Percentiles rank a stretch among this genome's conserved stretches.
Evolutionary conservation across 1,140 invertebrate species (phyloP).

Genomic region (Drosophila santomea): DNA sequence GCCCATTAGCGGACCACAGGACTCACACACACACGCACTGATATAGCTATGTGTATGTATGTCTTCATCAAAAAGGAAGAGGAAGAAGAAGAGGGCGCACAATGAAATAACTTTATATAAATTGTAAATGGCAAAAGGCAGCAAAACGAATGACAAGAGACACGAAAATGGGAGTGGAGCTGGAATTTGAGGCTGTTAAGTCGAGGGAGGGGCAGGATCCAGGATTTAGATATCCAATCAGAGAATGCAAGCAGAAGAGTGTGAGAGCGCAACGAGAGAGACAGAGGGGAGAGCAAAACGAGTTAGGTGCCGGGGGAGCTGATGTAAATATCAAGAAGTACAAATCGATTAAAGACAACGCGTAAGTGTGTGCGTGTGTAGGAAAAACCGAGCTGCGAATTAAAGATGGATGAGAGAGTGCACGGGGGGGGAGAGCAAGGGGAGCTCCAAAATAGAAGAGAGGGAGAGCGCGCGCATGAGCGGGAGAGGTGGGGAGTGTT

Average conservation of each 20-base stretch:
- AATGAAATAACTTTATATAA: conserved; percentile 81
- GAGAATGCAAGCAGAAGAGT: conserved; percentile 53
- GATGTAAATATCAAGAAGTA: conserved; percentile 81
- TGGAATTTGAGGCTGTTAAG: conserved; percentile 38
- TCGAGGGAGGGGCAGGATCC: conserved; percentile 55
- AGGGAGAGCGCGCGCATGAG: conserved; percentile 52
- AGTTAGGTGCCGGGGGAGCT: conserved; percentile 19
- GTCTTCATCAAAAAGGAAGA: conserved; percentile 36
- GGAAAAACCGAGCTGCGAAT: conserved; percentile 57
- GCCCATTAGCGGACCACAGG: conserved; percentile 66
- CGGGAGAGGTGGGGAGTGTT: conserved; percentile 57
- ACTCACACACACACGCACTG: conserved; percentile 20
- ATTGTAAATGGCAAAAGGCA: conserved; percentile 69
- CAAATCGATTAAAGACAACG: conserved; percentile 82
- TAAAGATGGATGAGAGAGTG: conserved; percentile 49
- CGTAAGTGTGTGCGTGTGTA: conserved; percentile 49
- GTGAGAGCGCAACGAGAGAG: neutral
- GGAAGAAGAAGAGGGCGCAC: conserved; percentile 34
- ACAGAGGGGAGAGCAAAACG: conserved; percentile 12
- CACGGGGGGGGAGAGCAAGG: neutral
- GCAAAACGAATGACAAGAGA: conserved; percentile 39
- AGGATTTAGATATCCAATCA: conserved; percentile 83
- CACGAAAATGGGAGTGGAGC: conserved; percentile 66
- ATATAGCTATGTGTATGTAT: conserved; percentile 48
- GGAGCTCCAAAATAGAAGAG: conserved; percentile 10